Evolutionary conservation across 2,797 vertebrate genomes (phyloP).

Genomic region (Odontamblyopus rebecca): DNA sequence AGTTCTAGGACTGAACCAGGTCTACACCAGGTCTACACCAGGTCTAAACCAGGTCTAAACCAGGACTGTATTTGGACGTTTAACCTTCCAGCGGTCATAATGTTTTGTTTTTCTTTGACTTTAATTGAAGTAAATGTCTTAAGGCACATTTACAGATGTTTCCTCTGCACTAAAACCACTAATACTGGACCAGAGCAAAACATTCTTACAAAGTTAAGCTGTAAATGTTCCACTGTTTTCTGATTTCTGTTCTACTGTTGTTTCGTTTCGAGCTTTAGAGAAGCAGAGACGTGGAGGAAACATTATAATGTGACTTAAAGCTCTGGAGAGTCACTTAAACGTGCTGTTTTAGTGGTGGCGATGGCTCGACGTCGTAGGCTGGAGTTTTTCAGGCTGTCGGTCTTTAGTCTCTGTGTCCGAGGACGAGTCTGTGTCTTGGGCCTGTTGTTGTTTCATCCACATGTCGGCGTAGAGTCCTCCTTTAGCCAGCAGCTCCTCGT

Average conservation of each 20-base stretch:
- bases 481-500: conserved; percentile 86
- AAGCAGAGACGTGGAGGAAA: no score
- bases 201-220: background rate
- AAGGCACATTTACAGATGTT: background rate
- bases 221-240: background rate
- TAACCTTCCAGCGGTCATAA: no score
- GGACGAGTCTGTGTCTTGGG: conserved; percentile 68
- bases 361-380: conserved; percentile 57
- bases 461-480: conserved; percentile 87
- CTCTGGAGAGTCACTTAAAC: background rate
- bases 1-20: background rate
- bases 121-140: background rate
- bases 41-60: background rate
- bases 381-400: conserved; percentile 78
- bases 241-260: no score
- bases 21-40: background rate
- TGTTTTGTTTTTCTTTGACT: no score
- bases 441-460: conserved; percentile 89
- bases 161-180: background rate
- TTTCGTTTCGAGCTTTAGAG: no score
- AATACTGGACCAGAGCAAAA: background rate
- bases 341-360: conserved; percentile 10
- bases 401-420: conserved; percentile 84
- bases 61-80: no score
- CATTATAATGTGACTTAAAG: no score